These are phyloP conservation scores for Oreochromis spilurus DNA, from an alignment of 2,113 vertebrate species.

Conservation along the genomic window DNA sequence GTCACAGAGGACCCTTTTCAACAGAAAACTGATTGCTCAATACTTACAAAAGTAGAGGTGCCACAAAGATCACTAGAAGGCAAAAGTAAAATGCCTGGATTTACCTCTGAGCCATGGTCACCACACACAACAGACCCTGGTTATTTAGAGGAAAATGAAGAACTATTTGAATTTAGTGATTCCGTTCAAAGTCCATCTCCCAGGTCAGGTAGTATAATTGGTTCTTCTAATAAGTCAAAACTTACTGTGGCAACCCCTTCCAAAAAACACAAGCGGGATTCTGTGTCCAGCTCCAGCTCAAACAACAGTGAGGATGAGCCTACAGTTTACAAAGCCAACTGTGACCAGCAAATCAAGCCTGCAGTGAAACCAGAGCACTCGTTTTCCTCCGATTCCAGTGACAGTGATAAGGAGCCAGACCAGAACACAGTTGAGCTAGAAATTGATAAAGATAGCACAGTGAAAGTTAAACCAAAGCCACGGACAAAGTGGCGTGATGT, in stretches of 20 bases:
- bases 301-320: slow-evolving; percentile 44
- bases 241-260: not conserved
- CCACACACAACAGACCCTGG: slow-evolving; percentile 35
- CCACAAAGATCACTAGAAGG: not conserved
- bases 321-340: slow-evolving; percentile 55
- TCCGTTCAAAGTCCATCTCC: slow-evolving; percentile 43
- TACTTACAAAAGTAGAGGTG: not conserved
- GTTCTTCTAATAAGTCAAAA: slow-evolving; percentile 22
- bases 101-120: slow-evolving; percentile 39
- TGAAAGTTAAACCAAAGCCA: not conserved
- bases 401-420: not conserved
- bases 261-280: not conserved
- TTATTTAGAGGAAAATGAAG: slow-evolving; percentile 60
- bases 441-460: not conserved
- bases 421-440: not conserved
- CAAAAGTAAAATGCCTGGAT: not conserved
- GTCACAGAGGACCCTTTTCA: slow-evolving; percentile 16
- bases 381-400: slow-evolving; percentile 13
- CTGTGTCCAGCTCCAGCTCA: slow-evolving; percentile 49
- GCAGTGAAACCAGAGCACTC: not conserved
- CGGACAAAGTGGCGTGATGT: not conserved
- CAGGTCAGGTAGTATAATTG: slow-evolving; percentile 31
- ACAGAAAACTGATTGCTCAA: slow-evolving; percentile 2
- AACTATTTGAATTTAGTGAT: slow-evolving; percentile 74
- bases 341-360: not conserved